These are phyloP conservation scores for Porites australiensis DNA, from an alignment of 64 coral and sea anemone species.

Conservation along the genomic window DNA sequence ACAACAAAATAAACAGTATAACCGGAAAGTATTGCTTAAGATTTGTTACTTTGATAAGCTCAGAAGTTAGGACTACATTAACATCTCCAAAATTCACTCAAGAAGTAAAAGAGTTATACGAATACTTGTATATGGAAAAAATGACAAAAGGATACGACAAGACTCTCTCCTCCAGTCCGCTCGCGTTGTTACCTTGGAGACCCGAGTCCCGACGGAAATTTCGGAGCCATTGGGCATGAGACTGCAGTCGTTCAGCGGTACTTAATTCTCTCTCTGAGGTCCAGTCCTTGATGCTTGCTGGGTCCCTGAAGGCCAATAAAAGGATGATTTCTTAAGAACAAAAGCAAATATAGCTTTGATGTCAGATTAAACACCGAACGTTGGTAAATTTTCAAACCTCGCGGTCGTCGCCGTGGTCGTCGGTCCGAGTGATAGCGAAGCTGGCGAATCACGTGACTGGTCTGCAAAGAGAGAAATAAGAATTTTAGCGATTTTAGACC, in stretches of 20 bases:
- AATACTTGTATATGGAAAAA: no score
- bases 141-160: conserved; percentile 75
- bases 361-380: background rate
- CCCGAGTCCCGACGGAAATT: conserved; percentile 91
- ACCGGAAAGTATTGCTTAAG: no score
- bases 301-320: conserved; percentile 35
- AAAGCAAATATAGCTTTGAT: background rate
- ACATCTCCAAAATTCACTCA: no score
- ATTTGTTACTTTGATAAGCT: no score
- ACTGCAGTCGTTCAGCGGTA: conserved; percentile 82
- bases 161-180: conserved; percentile 60
- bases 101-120: background rate
- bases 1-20: no score
- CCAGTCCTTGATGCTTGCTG: conserved; percentile 75
- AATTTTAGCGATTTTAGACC: background rate
- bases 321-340: background rate
- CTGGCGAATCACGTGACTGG: conserved; percentile 52
- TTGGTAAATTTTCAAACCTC: conserved; percentile 35
- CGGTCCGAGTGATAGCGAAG: conserved; percentile 65
- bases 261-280: conserved; percentile 71
- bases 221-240: conserved; percentile 83
- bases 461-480: conserved; percentile 16
- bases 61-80: no score
- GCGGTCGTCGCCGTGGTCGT: conserved; percentile 15
- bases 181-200: conserved; percentile 9